These are phyloP conservation scores for Eupelmus urozonus DNA, from an alignment of 2,888 invertebrate species.

Conservation along the genomic window DNA sequence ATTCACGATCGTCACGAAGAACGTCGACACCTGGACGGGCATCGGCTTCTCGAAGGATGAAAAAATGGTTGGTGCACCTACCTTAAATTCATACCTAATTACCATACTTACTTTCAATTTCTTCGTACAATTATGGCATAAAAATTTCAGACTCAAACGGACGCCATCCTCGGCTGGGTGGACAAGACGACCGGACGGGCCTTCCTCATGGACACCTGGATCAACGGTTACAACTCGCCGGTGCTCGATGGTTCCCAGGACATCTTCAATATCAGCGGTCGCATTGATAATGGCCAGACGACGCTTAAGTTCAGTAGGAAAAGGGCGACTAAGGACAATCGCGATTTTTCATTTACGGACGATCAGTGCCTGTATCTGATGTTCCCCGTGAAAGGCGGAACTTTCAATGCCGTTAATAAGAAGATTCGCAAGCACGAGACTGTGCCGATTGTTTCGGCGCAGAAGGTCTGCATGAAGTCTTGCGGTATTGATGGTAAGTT, in stretches of 20 bases:
- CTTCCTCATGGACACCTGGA: slow-evolving; percentile 93
- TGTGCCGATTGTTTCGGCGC: slow-evolving; percentile 85
- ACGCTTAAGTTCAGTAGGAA: slow-evolving; percentile 89
- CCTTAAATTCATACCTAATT: too few species aligned
- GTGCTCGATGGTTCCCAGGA: slow-evolving; percentile 85
- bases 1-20: slow-evolving; percentile 88
- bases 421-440: slow-evolving; percentile 89
- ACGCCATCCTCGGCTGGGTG: slow-evolving; percentile 93
- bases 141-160: slow-evolving; percentile 86
- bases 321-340: slow-evolving; percentile 84
- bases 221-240: slow-evolving; percentile 88
- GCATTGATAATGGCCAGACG: slow-evolving; percentile 86
- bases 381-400: slow-evolving; percentile 91
- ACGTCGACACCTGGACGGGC: slow-evolving; percentile 92
- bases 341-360: slow-evolving; percentile 90
- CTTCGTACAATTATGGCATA: too few species aligned
- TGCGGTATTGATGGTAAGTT: slow-evolving; percentile 84
- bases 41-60: slow-evolving; percentile 92
- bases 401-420: slow-evolving; percentile 89
- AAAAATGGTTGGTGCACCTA: slow-evolving; percentile 83
- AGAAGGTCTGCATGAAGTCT: slow-evolving; percentile 89
- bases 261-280: slow-evolving; percentile 84
- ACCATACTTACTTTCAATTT: too few species aligned
- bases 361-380: slow-evolving; percentile 90
- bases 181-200: slow-evolving; percentile 87